A percentile compares a stretch with the other conserved stretches of the same genome.
phyloP scores from a whole-genome alignment of 2,888 invertebrate genomes.

The Apamea monoglypha region DNA sequence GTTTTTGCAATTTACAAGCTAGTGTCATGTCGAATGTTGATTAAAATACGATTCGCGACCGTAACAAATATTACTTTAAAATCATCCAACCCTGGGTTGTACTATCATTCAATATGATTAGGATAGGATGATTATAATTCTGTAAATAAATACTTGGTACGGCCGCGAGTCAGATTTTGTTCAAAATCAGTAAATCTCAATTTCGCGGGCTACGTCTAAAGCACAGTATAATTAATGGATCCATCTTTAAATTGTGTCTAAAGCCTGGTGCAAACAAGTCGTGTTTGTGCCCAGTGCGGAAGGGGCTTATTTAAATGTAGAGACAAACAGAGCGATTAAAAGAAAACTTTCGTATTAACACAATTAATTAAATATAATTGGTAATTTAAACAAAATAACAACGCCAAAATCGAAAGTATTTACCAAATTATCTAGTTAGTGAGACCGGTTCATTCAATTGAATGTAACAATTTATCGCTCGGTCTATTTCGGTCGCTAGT shows the following conservation, averaged over 20 bases:
- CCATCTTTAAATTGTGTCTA: background rate
- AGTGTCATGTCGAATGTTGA: no score
- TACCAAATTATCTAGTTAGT: constrained; percentile 56
- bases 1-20: no score
- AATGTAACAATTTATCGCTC: constrained; percentile 55
- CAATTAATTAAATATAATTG: constrained; percentile 40
- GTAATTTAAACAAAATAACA: constrained; percentile 33
- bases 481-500: constrained; percentile 61
- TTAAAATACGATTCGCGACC: no score
- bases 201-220: no score
- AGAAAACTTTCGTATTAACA: constrained; percentile 31
- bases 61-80: no score
- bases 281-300: background rate
- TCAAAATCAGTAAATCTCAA: no score
- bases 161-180: no score
- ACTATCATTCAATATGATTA: no score
- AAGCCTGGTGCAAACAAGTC: background rate
- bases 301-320: background rate
- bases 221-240: no score
- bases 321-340: constrained; percentile 7
- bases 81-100: no score
- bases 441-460: constrained; percentile 63
- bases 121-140: no score
- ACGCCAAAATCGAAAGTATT: constrained; percentile 63
- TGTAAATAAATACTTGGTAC: no score